Evolutionary conservation across 53 echinoderm and acorn worm species (phyloP), one percentile per base, ranked within the genome.

Genomic region (Patiria pectinifera): DNA sequence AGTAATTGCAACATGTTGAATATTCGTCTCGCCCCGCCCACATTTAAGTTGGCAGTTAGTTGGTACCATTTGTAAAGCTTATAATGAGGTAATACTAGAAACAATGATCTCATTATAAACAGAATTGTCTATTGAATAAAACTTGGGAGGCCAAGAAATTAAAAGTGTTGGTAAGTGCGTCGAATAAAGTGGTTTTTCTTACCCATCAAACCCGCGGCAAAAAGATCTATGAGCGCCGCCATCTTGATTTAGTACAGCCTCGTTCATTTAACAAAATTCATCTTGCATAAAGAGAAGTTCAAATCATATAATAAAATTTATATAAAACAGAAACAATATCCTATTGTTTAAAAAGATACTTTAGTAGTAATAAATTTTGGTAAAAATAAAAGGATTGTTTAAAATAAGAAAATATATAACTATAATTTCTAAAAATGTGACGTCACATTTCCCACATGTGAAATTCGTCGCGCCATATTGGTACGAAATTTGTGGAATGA

Each of bases 181-280:
- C 24, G 21, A 74, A 74, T 69, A 74, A 74, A 4, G 44, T 85
- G 9, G 46, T 45, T 85, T 85, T 69, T 48, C 69, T 81, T 87
- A 92, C 93, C 93, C 45, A 92, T 92, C 13, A 92, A 61, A 16
- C 93, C 93, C 18, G 87, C 93, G 13, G 93, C 93, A 48, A 82
- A 72, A 49, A 92, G 82, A 21, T 83, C 87, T 66, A 82, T 92
- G 80, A 92, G 93, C 81, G 93, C 93, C 45, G 93, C 93, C 93
- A 92, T 92, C 45, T 84, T 91, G 62, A 59, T 76, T 84, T 89
- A 22, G 45, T 11, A 2, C n/a, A 4, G 11, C 81, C 90, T 90
- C 82, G 62, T 90, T 90, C 90, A 80, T 2, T 4, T 15, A 11
- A n/a, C 23, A 70, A 71, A 45, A 48, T 45, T 85, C 45, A 79